Percentiles rank a stretch among this genome's conserved stretches.
These are phyloP conservation scores for Masnerella sp. DNA, from an alignment of 2,888 invertebrate genomes.

Conservation along the genomic window DNA sequence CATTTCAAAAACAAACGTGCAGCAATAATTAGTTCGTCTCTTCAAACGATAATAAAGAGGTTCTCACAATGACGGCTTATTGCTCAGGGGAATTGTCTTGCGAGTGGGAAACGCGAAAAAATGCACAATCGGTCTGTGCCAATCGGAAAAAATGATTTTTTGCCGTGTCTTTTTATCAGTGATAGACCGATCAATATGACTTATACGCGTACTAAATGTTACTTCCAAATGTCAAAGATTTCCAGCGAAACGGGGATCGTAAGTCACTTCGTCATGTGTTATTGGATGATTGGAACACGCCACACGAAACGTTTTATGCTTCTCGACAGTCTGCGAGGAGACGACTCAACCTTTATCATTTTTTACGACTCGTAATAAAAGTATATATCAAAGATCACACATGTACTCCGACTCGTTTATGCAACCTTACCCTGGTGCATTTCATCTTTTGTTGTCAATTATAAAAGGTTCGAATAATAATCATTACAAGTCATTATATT, in stretches of 20 bases:
- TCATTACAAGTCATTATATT: too few relatives aligned
- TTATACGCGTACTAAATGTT: conserved; percentile 57
- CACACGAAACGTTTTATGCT: conserved; percentile 52
- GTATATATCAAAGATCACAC: conserved; percentile 58
- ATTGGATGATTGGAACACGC: conserved; percentile 56
- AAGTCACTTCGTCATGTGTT: conserved; percentile 58
- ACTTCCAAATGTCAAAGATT: conserved; percentile 59
- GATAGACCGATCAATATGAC: conserved; percentile 57
- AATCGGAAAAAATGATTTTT: too few relatives aligned
- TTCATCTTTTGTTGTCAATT: conserved; percentile 21
- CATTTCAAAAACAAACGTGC: too few relatives aligned
- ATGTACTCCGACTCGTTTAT: conserved; percentile 37
- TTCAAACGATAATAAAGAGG: too few relatives aligned
- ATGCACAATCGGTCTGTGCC: too few relatives aligned
- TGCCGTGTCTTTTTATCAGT: conserved; percentile 46
- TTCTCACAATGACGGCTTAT: too few relatives aligned
- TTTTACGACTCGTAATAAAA: conserved; percentile 53
- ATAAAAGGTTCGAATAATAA: too few relatives aligned
- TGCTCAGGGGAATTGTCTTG: too few relatives aligned
- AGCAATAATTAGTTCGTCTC: too few relatives aligned
- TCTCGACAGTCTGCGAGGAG: conserved; percentile 48
- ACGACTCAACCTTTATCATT: conserved; percentile 57
- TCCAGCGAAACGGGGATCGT: conserved; percentile 54
- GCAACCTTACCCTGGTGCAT: conserved; percentile 25
- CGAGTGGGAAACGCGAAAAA: too few relatives aligned